These are phyloP conservation scores for Leucozona laternaria DNA, from an alignment of 2,888 invertebrate species.

Conservation along the genomic window DNA sequence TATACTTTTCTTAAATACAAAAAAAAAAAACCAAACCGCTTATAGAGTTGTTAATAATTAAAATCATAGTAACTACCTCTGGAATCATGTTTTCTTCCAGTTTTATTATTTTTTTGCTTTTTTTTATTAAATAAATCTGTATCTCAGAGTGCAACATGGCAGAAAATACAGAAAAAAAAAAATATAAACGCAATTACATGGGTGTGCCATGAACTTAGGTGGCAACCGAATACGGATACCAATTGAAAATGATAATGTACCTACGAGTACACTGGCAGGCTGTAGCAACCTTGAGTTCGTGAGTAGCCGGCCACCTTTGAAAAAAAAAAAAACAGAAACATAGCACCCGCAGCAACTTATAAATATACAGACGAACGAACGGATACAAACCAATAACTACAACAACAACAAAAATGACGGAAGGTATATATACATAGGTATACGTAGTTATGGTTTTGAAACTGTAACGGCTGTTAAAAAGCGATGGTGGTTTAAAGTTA, in stretches of 20 bases:
- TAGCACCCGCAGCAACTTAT: constrained; percentile 68
- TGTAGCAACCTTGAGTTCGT: constrained; percentile 62
- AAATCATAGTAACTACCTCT: constrained; percentile 54
- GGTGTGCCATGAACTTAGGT: constrained; percentile 74
- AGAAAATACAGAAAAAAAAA: not conserved
- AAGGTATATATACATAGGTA: constrained; percentile 3
- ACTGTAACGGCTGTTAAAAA: constrained; percentile 58
- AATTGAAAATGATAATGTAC: constrained; percentile 70
- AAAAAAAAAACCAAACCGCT: constrained; percentile 3
- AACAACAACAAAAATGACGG: constrained; percentile 23
- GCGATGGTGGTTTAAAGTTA: constrained; percentile 52
- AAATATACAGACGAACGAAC: constrained; percentile 12
- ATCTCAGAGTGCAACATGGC: constrained; percentile 50
- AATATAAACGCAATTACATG: constrained; percentile 63
- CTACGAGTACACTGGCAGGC: constrained; percentile 11
- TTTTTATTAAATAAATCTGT: constrained; percentile 35
- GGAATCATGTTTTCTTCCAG: constrained; percentile 45
- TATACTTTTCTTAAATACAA: not conserved
- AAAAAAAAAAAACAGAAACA: constrained; percentile 16
- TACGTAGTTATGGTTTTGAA: constrained; percentile 19
- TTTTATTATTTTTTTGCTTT: constrained; percentile 5
- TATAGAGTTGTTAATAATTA: constrained; percentile 59
- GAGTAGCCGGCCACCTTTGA: constrained; percentile 61
- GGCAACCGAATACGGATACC: constrained; percentile 75
- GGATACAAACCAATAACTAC: constrained; percentile 19